Evolutionary conservation across 2,113 vertebrate species (phyloP).

Genomic region (Seriola aureovittata): DNA sequence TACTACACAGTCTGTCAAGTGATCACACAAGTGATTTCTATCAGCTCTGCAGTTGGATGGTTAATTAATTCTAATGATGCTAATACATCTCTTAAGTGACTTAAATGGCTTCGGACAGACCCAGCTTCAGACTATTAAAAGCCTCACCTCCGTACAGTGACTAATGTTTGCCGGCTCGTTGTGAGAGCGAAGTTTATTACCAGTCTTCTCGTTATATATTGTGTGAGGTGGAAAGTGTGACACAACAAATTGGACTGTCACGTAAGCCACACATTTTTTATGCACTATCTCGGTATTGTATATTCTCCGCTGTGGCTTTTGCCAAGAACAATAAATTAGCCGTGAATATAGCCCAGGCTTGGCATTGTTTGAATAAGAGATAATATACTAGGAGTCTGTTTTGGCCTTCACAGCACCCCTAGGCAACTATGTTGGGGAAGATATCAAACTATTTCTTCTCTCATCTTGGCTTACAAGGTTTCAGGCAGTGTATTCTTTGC

Average conservation of each 20-base stretch:
- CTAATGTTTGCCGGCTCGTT: constrained; percentile 7
- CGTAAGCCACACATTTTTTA: neutral
- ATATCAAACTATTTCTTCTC: constrained; percentile 47
- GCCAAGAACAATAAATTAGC: constrained; percentile 55
- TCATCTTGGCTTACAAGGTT: constrained; percentile 40
- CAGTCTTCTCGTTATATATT: constrained; percentile 5
- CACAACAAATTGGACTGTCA: constrained; percentile 25
- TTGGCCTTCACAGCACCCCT: neutral
- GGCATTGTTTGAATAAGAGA: constrained; percentile 41
- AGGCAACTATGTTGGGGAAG: constrained; percentile 23
- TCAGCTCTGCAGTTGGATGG: neutral
- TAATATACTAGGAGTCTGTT: constrained; percentile 16
- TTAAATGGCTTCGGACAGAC: constrained; percentile 19
- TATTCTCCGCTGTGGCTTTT: constrained; percentile 27
- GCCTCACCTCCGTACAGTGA: constrained; percentile 4
- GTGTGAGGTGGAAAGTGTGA: constrained; percentile 13
- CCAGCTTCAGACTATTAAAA: constrained; percentile 16
- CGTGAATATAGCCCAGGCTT: neutral
- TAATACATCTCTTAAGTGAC: neutral
- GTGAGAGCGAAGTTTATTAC: constrained; percentile 15
- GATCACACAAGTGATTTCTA: constrained; percentile 10
- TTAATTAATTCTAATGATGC: constrained; percentile 32
- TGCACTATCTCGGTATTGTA: constrained; percentile 12
- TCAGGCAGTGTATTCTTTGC: constrained; percentile 31
- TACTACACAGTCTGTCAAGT: neutral